Percentiles rank a stretch among this genome's conserved stretches.
phyloP scores from a whole-genome alignment of 2,888 invertebrate genomes.

The Argynnis bischoffii region DNA sequence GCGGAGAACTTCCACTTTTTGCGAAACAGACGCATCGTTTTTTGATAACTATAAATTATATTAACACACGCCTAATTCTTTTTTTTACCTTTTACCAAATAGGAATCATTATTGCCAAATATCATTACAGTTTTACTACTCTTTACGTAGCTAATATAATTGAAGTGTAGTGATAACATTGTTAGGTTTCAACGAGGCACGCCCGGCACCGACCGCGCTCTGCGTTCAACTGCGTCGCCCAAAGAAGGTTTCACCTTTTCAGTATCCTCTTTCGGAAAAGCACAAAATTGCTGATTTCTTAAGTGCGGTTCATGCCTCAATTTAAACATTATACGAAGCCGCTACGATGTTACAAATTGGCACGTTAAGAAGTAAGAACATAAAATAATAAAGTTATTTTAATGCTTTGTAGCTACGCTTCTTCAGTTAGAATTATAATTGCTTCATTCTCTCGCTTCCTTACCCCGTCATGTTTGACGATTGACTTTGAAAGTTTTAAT shows the following conservation, averaged over 20 bases:
- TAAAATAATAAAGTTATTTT: constrained; percentile 15
- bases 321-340: neutral
- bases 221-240: constrained; percentile 65
- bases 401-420: constrained; percentile 6
- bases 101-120: constrained; percentile 10
- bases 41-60: neutral
- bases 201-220: constrained; percentile 61
- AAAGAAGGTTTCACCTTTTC: constrained; percentile 59
- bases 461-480: constrained; percentile 18
- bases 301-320: neutral
- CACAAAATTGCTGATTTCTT: constrained; percentile 24
- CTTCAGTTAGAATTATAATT: constrained; percentile 23
- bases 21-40: neutral
- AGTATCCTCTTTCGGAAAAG: constrained; percentile 42
- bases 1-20: neutral
- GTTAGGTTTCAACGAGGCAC: constrained; percentile 46
- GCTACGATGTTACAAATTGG: constrained; percentile 1
- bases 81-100: constrained; percentile 15
- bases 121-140: constrained; percentile 42
- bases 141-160: constrained; percentile 44
- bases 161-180: constrained; percentile 47
- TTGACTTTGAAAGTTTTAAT: constrained; percentile 35
- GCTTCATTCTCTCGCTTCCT: constrained; percentile 17
- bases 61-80: neutral
- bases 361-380: neutral